These are phyloP conservation scores for Phoxinus dragarum DNA, from an alignment of 2,797 vertebrate species.

Conservation along the genomic window DNA sequence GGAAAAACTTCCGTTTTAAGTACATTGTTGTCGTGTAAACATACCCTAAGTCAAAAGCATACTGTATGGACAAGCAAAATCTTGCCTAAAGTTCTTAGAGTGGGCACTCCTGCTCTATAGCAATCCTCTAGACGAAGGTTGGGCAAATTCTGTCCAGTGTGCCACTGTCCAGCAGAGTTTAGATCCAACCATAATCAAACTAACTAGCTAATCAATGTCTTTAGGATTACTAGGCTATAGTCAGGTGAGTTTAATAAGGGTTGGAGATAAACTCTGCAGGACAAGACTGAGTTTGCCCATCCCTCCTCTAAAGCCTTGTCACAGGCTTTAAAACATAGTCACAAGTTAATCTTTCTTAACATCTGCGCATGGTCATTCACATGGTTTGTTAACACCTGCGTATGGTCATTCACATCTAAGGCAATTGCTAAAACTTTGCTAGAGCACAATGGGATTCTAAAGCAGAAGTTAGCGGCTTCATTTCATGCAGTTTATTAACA, in stretches of 20 bases:
- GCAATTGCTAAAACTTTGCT: conserved; percentile 57
- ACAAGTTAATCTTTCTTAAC: not conserved
- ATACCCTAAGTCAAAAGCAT: no score
- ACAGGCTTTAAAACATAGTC: not conserved
- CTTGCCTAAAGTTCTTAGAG: not conserved
- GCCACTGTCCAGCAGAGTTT: no score
- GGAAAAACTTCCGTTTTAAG: no score
- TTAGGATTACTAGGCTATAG: no score
- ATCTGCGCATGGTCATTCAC: conserved; percentile 27
- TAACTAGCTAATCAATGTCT: no score
- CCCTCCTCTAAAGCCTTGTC: not conserved
- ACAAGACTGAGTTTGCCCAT: not conserved
- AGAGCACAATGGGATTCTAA: conserved; percentile 70
- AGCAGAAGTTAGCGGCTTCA: conserved; percentile 32
- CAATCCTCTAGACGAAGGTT: not conserved
- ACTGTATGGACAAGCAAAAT: not conserved
- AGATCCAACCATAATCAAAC: no score
- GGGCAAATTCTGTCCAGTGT: no score
- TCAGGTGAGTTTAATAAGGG: no score
- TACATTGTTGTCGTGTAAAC: no score
- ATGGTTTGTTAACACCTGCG: conserved; percentile 20
- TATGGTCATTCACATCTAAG: conserved; percentile 32
- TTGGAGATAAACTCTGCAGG: not conserved
- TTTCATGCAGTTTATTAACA: conserved; percentile 52
- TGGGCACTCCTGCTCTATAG: not conserved